Evolutionary conservation across 2,113 vertebrate genomes (phyloP), one percentile per base, ranked within the genome.

Genomic region (Brienomyrus longianalis): DNA sequence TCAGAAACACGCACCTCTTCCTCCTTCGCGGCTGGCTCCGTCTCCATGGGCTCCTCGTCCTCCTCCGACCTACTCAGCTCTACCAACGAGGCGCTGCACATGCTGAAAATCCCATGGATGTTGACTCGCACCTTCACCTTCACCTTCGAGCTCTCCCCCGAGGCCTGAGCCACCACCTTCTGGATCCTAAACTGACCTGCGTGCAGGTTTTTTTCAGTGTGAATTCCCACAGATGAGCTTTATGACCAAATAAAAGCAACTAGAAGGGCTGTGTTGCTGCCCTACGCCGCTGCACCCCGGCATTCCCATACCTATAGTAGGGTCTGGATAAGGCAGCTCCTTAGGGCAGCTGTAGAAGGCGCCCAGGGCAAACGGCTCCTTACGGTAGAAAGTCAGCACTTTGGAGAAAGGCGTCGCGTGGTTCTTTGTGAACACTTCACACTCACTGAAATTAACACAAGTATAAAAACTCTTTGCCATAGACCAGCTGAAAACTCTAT

Each of bases 351-450:
- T 97, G 92, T 99, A 99, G 92, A 97, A 98, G 0, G 98, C 98
- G 92, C 99, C 98, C 91, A 99, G 94, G 89, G 96, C 97, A 70
- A 99, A 99, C 8, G 98, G 97, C 48, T 99, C 98, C 93, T 96
- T 99, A 89, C 98, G 96, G 94, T 98, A 99, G 96, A 99, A 99
- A 0, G 98, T 98, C 92, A 99, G 96, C 77, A 99, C 98, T 95
- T 98, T 99, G 74, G 98, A 99, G 94, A 99, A 99, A 0, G 98
- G 98, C 91, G 97, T 97, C 88, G 97, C 91, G 11, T 99, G 98
- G 94, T 98, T 98, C 95, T 97, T 97, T 62, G 97, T 92, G 91
- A 99, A 99, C 15, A 99, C 98, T 95, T 99, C 98, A 89, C 97
- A 99, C 91, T 99, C 98, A 94, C 98, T 99, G 90, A 5, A 94